These are phyloP conservation scores for Blastobasis lacticolella DNA, from an alignment of 2,888 invertebrate genomes.

Conservation along the genomic window DNA sequence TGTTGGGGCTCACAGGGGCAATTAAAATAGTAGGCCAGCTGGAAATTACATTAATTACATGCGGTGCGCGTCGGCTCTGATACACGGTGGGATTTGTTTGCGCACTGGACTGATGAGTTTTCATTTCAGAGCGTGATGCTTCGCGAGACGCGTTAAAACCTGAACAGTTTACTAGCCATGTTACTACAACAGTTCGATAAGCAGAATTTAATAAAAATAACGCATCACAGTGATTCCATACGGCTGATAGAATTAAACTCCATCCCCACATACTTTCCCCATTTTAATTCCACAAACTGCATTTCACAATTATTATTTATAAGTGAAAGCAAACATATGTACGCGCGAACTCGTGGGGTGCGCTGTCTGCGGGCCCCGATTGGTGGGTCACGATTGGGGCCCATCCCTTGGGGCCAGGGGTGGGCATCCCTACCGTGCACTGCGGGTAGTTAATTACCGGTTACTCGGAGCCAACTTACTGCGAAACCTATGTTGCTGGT, in stretches of 20 bases:
- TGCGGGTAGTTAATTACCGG: slow-evolving; percentile 49
- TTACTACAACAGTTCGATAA: no score
- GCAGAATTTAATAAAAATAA: no score
- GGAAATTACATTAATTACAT: slow-evolving; percentile 70
- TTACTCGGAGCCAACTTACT: slow-evolving; percentile 33
- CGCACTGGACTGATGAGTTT: slow-evolving; percentile 39
- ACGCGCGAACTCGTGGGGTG: slow-evolving; percentile 46
- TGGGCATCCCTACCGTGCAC: slow-evolving; percentile 38
- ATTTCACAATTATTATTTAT: slow-evolving; percentile 64
- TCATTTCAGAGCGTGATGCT: slow-evolving; percentile 22
- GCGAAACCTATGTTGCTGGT: slow-evolving; percentile 10
- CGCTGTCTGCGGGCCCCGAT: slow-evolving; percentile 36
- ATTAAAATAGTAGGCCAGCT: slow-evolving; percentile 71
- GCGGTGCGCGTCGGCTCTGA: slow-evolving; percentile 15
- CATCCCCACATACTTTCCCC: slow-evolving; percentile 28
- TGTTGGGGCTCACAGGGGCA: slow-evolving; percentile 32
- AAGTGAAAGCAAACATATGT: slow-evolving; percentile 67
- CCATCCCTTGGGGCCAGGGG: slow-evolving; percentile 20
- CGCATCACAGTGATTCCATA: no score
- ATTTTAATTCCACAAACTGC: slow-evolving; percentile 44
- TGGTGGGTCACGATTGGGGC: slow-evolving; percentile 49
- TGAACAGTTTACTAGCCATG: not conserved
- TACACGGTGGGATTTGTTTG: slow-evolving; percentile 57
- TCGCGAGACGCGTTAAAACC: slow-evolving; percentile 8
- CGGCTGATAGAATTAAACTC: no score